These are phyloP conservation scores for Xestia ashworthii DNA, from an alignment of 2,888 invertebrate species.

Conservation along the genomic window DNA sequence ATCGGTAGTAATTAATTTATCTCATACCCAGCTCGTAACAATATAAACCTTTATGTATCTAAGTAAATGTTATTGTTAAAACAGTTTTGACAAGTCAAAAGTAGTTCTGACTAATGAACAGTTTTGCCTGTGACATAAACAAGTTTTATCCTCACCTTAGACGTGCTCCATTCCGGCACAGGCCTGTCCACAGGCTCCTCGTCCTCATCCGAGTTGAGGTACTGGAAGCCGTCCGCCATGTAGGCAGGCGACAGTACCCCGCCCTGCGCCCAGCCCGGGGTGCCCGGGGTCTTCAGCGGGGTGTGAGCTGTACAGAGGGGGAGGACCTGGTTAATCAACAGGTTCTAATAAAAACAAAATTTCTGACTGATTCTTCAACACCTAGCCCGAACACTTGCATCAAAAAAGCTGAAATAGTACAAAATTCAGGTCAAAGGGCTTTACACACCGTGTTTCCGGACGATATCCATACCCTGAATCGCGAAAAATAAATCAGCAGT, in stretches of 20 bases:
- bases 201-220: constrained; percentile 89
- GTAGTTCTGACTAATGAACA: no score
- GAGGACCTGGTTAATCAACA: no score
- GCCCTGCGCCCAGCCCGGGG: constrained; percentile 58
- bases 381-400: neutral
- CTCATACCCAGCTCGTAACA: no score
- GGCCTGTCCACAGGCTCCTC: constrained; percentile 72
- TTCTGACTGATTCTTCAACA: neutral
- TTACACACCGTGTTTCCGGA: no score
- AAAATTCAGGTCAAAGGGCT: no score
- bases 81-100: no score
- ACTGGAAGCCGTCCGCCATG: constrained; percentile 90
- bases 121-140: no score
- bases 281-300: constrained; percentile 71
- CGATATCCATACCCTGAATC: no score
- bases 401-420: neutral
- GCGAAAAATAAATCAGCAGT: no score
- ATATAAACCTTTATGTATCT: no score
- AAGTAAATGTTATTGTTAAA: no score
- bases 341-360: neutral
- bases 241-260: constrained; percentile 80
- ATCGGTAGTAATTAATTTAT: no score
- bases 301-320: constrained; percentile 70
- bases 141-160: constrained; percentile 72
- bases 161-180: constrained; percentile 77